Conservation (phyloP, 2,113 vertebrate genomes). For the Phodopus roborovskii region DNA sequence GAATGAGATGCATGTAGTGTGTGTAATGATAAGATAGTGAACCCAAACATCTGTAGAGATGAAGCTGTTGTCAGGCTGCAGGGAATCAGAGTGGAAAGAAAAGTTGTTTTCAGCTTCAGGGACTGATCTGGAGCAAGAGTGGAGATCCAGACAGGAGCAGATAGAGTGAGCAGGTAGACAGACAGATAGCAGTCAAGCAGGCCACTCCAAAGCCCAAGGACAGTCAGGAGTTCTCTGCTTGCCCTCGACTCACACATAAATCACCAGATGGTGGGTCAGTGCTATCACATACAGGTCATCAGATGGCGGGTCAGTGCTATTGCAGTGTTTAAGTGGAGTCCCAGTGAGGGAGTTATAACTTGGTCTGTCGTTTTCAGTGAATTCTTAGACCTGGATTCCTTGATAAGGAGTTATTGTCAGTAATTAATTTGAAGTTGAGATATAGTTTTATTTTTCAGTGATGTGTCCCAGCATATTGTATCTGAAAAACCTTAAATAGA, state of each 20-base stretch:
- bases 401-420: neutral
- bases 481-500: neutral
- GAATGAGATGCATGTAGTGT: neutral
- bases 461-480: neutral
- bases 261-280: neutral
- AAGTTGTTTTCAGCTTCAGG: neutral
- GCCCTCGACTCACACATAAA: neutral
- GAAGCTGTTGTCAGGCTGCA: neutral
- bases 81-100: neutral
- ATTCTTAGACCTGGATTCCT: neutral
- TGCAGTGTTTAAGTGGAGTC: too few species aligned
- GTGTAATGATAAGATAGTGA: neutral
- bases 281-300: neutral
- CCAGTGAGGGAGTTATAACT: neutral
- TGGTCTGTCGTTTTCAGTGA: too few species aligned
- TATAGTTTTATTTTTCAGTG: constrained; percentile 8
- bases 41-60: neutral
- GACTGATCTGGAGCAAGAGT: neutral
- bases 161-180: neutral
- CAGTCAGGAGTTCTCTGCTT: neutral
- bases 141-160: neutral
- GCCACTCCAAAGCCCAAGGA: neutral
- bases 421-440: constrained; percentile 41
- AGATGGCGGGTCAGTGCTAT: neutral
- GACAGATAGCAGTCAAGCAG: neutral